phyloP scores from a whole-genome alignment of 2,797 vertebrate genomes.

The Lacerta agilis region DNA sequence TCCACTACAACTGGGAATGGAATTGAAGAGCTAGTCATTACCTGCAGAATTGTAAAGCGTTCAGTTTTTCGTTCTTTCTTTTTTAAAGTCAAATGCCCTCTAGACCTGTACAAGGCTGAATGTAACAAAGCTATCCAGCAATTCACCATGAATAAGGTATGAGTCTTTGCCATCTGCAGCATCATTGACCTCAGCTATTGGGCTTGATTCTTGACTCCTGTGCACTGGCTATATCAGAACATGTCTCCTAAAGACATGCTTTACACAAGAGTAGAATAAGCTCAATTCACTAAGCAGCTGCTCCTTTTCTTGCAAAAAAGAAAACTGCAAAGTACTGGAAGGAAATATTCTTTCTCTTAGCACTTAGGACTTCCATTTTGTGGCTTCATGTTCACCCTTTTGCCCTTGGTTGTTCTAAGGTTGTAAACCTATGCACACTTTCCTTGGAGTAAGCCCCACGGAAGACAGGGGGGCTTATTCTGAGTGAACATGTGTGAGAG shows the following conservation, averaged over 20 bases:
- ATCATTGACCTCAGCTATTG: background rate
- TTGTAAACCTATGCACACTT: background rate
- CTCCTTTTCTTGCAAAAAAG: constrained; percentile 48
- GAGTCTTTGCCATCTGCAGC: rapidly evolving
- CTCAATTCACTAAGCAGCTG: constrained; percentile 65
- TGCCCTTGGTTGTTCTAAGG: constrained; percentile 69
- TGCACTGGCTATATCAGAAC: background rate
- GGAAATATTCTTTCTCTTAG: constrained; percentile 22
- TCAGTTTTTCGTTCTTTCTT: background rate
- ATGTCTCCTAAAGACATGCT: background rate
- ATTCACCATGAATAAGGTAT: constrained; percentile 4
- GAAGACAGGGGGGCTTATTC: background rate
- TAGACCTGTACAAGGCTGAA: rapidly evolving
- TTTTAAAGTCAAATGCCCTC: constrained; percentile 32
- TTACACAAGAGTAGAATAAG: constrained; percentile 35
- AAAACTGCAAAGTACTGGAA: constrained; percentile 16
- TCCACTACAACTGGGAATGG: background rate
- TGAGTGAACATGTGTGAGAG: background rate
- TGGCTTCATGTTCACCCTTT: constrained; percentile 47
- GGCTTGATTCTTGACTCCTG: rapidly evolving
- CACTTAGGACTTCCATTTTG: constrained; percentile 33
- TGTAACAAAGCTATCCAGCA: background rate
- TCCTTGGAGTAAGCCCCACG: background rate
- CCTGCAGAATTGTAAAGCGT: rapidly evolving
- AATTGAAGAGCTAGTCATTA: background rate